Evolutionary conservation across 2,113 vertebrate species (phyloP).

Genomic region (Leucoraja erinaceus): DNA sequence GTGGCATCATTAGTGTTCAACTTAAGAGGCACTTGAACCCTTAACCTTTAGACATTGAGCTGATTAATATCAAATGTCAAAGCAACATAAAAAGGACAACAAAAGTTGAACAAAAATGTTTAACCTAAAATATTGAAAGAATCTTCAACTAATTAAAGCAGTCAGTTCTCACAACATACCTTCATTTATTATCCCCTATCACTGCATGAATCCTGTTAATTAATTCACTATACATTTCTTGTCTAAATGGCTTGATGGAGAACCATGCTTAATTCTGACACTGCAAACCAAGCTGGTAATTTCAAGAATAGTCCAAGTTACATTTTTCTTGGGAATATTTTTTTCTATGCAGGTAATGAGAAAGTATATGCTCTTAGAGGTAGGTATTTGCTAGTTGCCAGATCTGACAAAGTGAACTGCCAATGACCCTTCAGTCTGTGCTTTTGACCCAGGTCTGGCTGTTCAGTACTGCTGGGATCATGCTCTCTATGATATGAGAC

Average conservation of each 20-base stretch:
- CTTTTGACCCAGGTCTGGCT: conserved; percentile 57
- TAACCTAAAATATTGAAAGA: neutral
- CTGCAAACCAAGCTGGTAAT: neutral
- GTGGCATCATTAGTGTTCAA: neutral
- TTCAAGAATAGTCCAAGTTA: conserved; percentile 7
- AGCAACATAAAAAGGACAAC: neutral
- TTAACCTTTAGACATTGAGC: neutral
- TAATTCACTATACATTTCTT: conserved; percentile 1
- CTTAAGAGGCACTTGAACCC: conserved; percentile 12
- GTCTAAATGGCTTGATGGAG: neutral
- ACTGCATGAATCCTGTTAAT: neutral
- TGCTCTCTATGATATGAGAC: conserved; percentile 50
- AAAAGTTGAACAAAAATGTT: conserved; percentile 23
- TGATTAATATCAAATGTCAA: neutral
- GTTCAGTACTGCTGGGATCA: conserved; percentile 52
- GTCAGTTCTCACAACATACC: neutral
- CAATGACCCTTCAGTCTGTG: conserved; percentile 61
- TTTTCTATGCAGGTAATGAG: neutral
- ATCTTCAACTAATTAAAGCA: conserved; percentile 31
- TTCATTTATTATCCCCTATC: neutral
- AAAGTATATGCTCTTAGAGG: neutral
- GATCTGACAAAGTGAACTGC: conserved; percentile 65
- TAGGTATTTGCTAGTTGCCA: conserved; percentile 48
- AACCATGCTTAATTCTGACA: conserved; percentile 2
- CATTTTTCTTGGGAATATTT: conserved; percentile 14